Conservation (phyloP, 2,797 vertebrate species). For the Tokudaia tokunoshimensis region DNA sequence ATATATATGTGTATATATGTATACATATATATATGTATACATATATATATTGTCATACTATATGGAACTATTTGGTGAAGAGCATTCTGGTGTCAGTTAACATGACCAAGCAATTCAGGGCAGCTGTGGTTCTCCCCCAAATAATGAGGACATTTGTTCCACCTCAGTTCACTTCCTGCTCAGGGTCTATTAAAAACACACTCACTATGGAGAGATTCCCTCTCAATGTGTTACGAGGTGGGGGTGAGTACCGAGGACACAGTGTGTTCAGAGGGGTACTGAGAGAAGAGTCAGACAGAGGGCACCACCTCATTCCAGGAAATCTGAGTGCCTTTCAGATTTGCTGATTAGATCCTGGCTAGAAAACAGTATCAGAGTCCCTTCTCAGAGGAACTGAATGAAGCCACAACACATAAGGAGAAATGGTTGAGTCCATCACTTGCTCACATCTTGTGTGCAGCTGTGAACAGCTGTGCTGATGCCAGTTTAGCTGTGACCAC, state of each 20-base stretch:
- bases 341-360: constrained; percentile 84
- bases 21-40: too few relatives aligned
- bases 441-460: constrained; percentile 87
- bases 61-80: background rate
- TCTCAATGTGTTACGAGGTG: background rate
- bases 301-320: background rate
- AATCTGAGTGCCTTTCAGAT: constrained; percentile 57
- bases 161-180: constrained; percentile 58
- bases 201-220: background rate
- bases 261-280: background rate
- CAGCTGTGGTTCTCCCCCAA: constrained; percentile 24
- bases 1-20: too few relatives aligned
- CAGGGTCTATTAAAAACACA: constrained; percentile 67
- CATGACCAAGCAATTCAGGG: background rate
- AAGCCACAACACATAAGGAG: constrained; percentile 79
- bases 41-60: background rate
- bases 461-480: constrained; percentile 87
- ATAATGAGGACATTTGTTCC: constrained; percentile 70
- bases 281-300: background rate
- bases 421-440: constrained; percentile 84
- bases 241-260: background rate
- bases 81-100: constrained; percentile 44
- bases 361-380: constrained; percentile 81
- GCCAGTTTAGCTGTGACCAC: constrained; percentile 85
- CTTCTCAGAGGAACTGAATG: constrained; percentile 83